These are phyloP conservation scores for Eleginops maclovinus DNA, from an alignment of 2,113 vertebrate species.

Conservation along the genomic window DNA sequence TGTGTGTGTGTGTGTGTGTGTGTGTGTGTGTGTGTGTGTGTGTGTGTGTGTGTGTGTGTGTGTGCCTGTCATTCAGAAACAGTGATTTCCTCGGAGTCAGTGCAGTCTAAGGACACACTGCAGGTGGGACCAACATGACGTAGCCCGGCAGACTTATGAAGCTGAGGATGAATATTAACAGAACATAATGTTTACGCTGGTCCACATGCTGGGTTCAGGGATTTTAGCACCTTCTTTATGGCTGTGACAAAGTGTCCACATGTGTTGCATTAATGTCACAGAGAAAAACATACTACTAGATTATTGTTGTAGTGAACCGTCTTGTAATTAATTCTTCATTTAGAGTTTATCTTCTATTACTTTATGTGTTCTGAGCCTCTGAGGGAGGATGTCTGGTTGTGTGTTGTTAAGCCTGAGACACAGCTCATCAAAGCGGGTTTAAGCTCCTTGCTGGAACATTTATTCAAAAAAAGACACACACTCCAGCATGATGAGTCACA, in stretches of 20 bases:
- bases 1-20: conserved; percentile 2
- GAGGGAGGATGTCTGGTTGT: conserved; percentile 1
- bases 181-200: conserved; percentile 51
- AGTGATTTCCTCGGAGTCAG: conserved; percentile 23
- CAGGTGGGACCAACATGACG: conserved; percentile 48
- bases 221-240: background rate
- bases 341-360: background rate
- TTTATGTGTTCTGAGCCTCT: background rate
- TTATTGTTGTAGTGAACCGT: background rate
- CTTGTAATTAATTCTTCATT: background rate
- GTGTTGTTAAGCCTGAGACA: conserved; percentile 12
- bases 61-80: conserved; percentile 9
- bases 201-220: conserved; percentile 5
- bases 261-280: background rate
- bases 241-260: background rate
- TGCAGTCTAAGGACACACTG: conserved; percentile 52
- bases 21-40: conserved; percentile 16
- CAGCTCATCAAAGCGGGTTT: conserved; percentile 51
- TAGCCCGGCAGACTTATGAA: background rate
- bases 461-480: conserved; percentile 18
- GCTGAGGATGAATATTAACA: background rate
- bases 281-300: background rate
- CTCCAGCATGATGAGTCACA: conserved; percentile 66
- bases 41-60: conserved; percentile 14
- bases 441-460: conserved; percentile 21